Base-by-base conservation (phyloP, 2,888 invertebrate species). In the Incurvaria masculella region DNA sequence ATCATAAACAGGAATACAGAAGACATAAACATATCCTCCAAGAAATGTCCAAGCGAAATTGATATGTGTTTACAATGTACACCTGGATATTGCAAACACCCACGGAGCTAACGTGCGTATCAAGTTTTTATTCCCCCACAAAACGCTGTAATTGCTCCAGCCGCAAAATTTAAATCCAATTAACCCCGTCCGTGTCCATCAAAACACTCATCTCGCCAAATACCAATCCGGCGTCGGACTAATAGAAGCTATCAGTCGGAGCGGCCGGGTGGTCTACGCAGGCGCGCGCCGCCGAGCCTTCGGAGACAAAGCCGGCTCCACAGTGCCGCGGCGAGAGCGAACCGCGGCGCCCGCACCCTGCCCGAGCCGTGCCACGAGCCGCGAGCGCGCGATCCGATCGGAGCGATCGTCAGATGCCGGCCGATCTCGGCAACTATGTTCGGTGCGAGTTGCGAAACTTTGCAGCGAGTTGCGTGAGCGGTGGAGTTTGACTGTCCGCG, bases 181-280 rank as follows among this genome's bases (percentile, higher is more conserved):
- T n/a, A n/a, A n/a, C n/a, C n/a, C n/a, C n/a, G n/a, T n/a, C n/a
- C n/a, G n/a, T n/a, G n/a, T n/a, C n/a, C 33, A 33, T 33, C 33
- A 33, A 33, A 33, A 33, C 33, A 14, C n/a, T n/a, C n/a, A n/a
- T n/a, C n/a, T n/a, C n/a, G n/a, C 33, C 8, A 14, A 33, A n/a
- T n/a, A 33, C 14, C 33, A 33, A 33, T 33, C 33, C n/a, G 33
- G 33, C 14, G 33, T n/a, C n/a, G 33, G 14, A 33, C 33, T 33
- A 33, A 33, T 11, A n/a, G 33, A 8, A 33, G 11, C 33, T 33
- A 33, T 33, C 33, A 33, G 8, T 33, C 33, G 33, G 14, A 3
- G 8, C 14, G 14, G 33, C 8, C 3, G 42, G 43, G 71, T 73
- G 74, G 64, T 73, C 72, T 70, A 78, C 76, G 78, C 78, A 70